Conservation (phyloP, 2,113 vertebrate species). For the Notechis scutatus region DNA sequence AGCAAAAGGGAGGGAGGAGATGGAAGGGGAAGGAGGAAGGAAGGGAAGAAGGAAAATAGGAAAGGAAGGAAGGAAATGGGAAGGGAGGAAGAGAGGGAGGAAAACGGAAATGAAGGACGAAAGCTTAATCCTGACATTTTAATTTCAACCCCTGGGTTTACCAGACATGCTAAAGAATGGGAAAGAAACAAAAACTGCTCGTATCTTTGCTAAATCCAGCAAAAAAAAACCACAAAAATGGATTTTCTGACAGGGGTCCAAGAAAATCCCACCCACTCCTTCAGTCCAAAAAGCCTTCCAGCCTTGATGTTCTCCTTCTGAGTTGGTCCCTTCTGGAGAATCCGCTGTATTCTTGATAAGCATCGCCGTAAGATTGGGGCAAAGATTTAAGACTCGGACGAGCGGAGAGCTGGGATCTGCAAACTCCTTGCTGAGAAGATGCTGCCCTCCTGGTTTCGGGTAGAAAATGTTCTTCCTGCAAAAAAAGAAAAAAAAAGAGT, state of each 20-base stretch:
- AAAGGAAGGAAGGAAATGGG: too few relatives aligned
- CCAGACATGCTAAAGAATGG: background rate
- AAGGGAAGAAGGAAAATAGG: too few relatives aligned
- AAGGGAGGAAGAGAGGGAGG: background rate
- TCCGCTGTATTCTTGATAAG: background rate
- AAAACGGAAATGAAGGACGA: background rate
- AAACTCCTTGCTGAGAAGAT: constrained; percentile 24
- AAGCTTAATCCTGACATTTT: background rate
- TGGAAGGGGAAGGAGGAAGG: background rate
- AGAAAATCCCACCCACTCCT: accelerated
- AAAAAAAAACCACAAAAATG: background rate
- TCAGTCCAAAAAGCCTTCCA: constrained; percentile 68
- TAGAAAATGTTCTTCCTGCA: constrained; percentile 41
- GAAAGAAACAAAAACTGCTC: background rate
- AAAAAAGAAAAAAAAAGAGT: background rate
- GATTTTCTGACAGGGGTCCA: background rate
- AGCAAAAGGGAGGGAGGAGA: too few relatives aligned
- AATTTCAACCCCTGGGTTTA: background rate
- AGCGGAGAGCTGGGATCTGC: constrained; percentile 30
- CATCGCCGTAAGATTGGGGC: constrained; percentile 58
- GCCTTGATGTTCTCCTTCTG: constrained; percentile 20
- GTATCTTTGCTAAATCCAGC: background rate
- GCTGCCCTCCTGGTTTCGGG: background rate
- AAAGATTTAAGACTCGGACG: constrained; percentile 62
- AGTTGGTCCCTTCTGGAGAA: background rate